Evolutionary conservation across 2,888 invertebrate species (phyloP).

Genomic region (Taphrorychus bicolor): DNA sequence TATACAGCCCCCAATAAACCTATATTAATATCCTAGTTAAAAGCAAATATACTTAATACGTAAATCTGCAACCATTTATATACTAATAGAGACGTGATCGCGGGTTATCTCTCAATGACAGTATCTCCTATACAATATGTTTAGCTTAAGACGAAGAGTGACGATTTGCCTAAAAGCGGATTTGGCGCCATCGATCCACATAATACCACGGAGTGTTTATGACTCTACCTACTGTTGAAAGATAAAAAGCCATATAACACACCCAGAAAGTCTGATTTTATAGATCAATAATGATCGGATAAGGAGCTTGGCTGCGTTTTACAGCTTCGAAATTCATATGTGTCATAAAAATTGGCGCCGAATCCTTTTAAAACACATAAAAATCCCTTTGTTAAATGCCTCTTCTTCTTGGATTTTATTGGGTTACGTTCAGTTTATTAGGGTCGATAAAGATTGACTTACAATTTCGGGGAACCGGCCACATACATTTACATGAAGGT

Average conservation of each 20-base stretch:
- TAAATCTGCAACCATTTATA: not conserved
- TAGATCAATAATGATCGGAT: conserved; percentile 31
- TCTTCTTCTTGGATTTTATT: not conserved
- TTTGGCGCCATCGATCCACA: conserved; percentile 28
- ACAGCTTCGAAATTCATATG: conserved; percentile 31
- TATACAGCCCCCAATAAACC: conserved; percentile 1
- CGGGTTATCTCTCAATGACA: not conserved
- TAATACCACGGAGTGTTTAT: conserved; percentile 16
- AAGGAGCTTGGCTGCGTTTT: conserved; percentile 29
- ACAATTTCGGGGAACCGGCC: not conserved
- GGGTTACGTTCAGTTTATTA: not conserved
- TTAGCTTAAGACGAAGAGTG: not conserved
- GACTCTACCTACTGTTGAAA: conserved; percentile 20
- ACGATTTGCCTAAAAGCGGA: not conserved
- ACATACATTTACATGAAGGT: not conserved
- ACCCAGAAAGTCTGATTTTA: conserved; percentile 24
- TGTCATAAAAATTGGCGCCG: conserved; percentile 38
- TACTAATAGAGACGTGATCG: not conserved
- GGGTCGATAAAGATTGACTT: not conserved
- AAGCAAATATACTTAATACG: not conserved
- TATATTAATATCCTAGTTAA: not conserved
- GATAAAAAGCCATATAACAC: conserved; percentile 33
- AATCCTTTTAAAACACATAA: conserved; percentile 19
- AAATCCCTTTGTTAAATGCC: conserved; percentile 26
- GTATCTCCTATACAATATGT: not conserved